Conservation (phyloP, 2,888 invertebrate genomes). For the Trissoscelio sp. region DNA sequence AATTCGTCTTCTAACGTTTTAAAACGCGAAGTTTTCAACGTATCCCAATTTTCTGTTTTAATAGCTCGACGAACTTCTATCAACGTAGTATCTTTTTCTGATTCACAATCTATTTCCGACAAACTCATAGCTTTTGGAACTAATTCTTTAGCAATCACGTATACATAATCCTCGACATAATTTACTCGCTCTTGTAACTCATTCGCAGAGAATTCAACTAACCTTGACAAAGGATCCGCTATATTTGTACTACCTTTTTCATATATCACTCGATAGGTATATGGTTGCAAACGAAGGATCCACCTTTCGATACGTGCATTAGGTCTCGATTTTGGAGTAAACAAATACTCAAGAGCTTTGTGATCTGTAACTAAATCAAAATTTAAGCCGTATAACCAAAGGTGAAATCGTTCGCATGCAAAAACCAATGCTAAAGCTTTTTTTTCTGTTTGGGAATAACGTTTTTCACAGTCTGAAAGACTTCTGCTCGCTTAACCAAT, state of each 20-base stretch:
- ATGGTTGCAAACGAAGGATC: constrained; percentile 75
- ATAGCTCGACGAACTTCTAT: constrained; percentile 30
- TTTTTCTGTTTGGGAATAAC: constrained; percentile 72
- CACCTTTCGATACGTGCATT: constrained; percentile 78
- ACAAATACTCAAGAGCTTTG: constrained; percentile 79
- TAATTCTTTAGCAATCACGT: not conserved
- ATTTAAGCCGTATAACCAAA: constrained; percentile 80
- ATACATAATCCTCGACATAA: not conserved
- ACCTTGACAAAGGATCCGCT: constrained; percentile 43
- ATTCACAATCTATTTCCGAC: constrained; percentile 45
- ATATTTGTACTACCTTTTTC: constrained; percentile 48
- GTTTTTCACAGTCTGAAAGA: constrained; percentile 74
- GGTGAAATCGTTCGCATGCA: constrained; percentile 80
- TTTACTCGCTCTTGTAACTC: not conserved
- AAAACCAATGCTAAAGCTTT: constrained; percentile 70
- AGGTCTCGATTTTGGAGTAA: constrained; percentile 74
- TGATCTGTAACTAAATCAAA: constrained; percentile 79
- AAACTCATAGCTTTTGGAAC: constrained; percentile 31
- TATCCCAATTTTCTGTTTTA: constrained; percentile 37
- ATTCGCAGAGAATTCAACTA: constrained; percentile 68
- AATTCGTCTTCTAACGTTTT: constrained; percentile 58
- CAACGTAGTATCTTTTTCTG: constrained; percentile 37
- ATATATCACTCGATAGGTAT: constrained; percentile 62
- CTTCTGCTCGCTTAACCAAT: constrained; percentile 60
- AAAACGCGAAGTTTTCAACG: constrained; percentile 38